Base-by-base conservation (phyloP, 2,113 vertebrate genomes). In the Thunnus maccoyii region DNA sequence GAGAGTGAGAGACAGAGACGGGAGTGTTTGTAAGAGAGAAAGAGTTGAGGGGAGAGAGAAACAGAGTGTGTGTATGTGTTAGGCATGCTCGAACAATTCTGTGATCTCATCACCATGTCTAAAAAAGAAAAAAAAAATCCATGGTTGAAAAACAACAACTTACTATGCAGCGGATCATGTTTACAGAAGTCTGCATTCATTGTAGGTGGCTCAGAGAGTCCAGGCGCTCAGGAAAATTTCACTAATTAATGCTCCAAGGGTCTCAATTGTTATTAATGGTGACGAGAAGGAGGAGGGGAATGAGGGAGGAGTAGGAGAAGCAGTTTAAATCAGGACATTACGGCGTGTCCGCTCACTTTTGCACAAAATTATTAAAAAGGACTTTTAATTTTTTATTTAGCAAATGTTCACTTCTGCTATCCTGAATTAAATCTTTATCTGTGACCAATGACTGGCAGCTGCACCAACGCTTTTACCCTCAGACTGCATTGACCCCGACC, bases 161-260 rank as follows among this genome's bases (percentile, higher is more conserved):
- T 91, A 74, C 93, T 93, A 90, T 93, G 90, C 90, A 72, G 86
- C 16, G 12, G 79, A 87, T 82, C 57, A 73, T 94, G 93, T 95
- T 94, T 94, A 93, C 91, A 73, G 51, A 83, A 86, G 86, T 89
- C 82, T 86, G 86, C 79, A 73, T 69, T 93, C 64, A 56, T 86
- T 83, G 80, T 87, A 90, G 92, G 92, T 90, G 91, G 84, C 83
- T 80, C 51, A 4, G 77, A 83, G 95, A 84, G 92, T 94, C 93
- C 81, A 50, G 92, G 90, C 94, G 56, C 96, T 92, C 70, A 56
- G 90, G 94, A 96, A 96, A 95, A 96, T 95, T 96, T 78, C 75
- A 94, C 96, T 97, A 97, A 98, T 98, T 96, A 97, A 96, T 95
- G 96, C 96, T 97, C 96, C 90, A 90, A 97, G 97, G 94, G 91